Conservation (phyloP, 2,888 invertebrate species). For the Cactoblastis cactorum region DNA sequence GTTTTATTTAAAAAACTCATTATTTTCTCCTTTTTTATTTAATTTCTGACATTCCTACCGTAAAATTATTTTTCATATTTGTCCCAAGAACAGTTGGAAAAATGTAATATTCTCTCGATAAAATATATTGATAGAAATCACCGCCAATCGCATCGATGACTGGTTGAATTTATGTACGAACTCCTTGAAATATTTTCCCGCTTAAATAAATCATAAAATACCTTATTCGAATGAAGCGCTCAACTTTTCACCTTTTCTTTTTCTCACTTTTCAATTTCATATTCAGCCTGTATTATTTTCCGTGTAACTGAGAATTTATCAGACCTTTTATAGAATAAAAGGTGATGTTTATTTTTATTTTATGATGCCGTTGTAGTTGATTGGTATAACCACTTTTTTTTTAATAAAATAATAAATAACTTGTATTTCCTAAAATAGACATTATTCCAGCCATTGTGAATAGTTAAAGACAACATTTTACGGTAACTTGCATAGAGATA, state of each 20-base stretch:
- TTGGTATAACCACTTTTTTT: no score
- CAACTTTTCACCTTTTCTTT: neutral
- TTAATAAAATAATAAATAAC: no score
- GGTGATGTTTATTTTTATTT: no score
- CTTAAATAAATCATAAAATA: neutral
- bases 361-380: no score
- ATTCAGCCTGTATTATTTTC: no score
- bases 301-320: no score
- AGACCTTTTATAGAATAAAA: no score
- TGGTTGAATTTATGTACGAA: constrained; percentile 5
- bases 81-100: neutral
- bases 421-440: no score
- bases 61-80: neutral
- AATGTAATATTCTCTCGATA: neutral
- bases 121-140: constrained; percentile 1
- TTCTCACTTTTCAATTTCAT: neutral
- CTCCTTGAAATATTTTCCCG: neutral
- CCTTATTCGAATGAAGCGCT: neutral
- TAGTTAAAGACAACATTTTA: no score
- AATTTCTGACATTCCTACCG: neutral
- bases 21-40: neutral
- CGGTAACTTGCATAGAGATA: no score
- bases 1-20: neutral
- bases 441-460: no score
- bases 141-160: neutral